Conservation (phyloP, 2,113 vertebrate species). For the Romanogobio albipinnatus region DNA sequence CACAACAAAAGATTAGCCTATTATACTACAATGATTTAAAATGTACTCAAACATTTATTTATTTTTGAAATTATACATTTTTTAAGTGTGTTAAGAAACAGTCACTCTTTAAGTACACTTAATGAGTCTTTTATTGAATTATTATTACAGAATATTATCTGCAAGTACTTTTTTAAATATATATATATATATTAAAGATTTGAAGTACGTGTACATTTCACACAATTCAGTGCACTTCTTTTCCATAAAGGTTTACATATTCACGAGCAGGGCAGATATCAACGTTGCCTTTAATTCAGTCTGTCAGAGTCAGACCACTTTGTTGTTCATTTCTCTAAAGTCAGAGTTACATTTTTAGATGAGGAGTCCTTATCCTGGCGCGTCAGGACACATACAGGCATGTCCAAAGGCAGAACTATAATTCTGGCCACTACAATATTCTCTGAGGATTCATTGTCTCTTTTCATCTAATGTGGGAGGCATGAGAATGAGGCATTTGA, state of each 20-base stretch:
- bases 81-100: neutral
- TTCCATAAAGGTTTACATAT: neutral
- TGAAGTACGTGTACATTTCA: too few species aligned
- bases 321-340: neutral
- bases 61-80: neutral
- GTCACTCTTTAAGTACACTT: neutral
- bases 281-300: neutral
- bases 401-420: slow-evolving; percentile 2
- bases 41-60: neutral
- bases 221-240: neutral
- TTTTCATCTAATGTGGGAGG: slow-evolving; percentile 52
- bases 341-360: neutral
- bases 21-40: neutral
- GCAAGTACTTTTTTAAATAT: too few species aligned
- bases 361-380: neutral
- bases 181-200: too few species aligned
- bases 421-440: slow-evolving; percentile 16
- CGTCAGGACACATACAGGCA: slow-evolving; percentile 22
- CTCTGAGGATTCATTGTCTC: neutral
- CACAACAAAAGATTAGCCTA: neutral
- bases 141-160: too few species aligned
- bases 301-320: neutral
- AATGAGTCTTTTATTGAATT: neutral
- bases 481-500: neutral
- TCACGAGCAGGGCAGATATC: neutral